A percentile compares a stretch with the other conserved stretches of the same genome.
phyloP scores from a whole-genome alignment of 1,140 invertebrate genomes.

The Drosophila melanogaster region Release_6_plus_ISO1_MT NT_033779.5:10155001-10155500 shows the following conservation, averaged over 20 bases:
- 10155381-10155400: neutral
- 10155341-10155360: conserved; percentile 4
- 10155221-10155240: neutral
- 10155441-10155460: conserved; percentile 18
- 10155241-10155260: conserved; percentile 20
- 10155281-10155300: neutral
- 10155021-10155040: conserved; percentile 95
- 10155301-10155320: conserved; percentile 21
- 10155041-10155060: conserved; percentile 97
- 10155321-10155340: conserved; percentile 4
- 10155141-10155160: conserved; percentile 89
- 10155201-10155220: conserved; percentile 87
- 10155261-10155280: neutral
- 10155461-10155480: neutral
- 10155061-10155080: conserved; percentile 97
- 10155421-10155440: neutral
- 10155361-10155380: conserved; percentile 2
- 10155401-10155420: neutral
- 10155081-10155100: conserved; percentile 88
- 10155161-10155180: conserved; percentile 85
- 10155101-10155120: conserved; percentile 92
- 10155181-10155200: conserved; percentile 89
- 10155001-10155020: conserved; percentile 97
- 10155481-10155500: neutral
- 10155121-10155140: conserved; percentile 86